These are phyloP conservation scores for Peromyscus aztecus DNA, from an alignment of 2,797 vertebrate species.

Conservation along the genomic window DNA sequence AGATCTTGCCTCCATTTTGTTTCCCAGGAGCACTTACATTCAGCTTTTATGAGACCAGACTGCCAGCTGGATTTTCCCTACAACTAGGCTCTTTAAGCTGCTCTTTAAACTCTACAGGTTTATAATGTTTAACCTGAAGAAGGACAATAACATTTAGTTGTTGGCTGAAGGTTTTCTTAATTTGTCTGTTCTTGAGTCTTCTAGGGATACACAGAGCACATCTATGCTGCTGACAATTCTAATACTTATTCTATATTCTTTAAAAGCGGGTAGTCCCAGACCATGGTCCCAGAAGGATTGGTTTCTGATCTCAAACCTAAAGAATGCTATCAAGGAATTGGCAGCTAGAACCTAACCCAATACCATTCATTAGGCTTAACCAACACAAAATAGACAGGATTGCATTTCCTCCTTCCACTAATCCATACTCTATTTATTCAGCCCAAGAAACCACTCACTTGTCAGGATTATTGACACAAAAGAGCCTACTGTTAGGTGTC, in stretches of 20 bases:
- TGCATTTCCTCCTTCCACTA: not conserved
- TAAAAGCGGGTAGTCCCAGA: not conserved
- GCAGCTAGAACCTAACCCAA: not conserved
- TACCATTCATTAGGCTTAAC: not conserved
- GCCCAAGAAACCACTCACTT: not conserved
- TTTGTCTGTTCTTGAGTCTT: not conserved
- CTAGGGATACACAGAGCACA: not conserved
- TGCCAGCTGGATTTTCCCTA: not conserved
- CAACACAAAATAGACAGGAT: not conserved
- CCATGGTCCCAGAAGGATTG: not conserved
- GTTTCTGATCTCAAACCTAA: not conserved
- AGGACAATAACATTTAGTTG: conserved; percentile 18
- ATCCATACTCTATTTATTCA: conserved; percentile 1
- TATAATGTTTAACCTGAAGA: not conserved
- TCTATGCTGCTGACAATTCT: not conserved
- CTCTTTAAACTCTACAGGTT: conserved; percentile 31
- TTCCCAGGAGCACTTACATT: not conserved
- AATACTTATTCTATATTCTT: not conserved
- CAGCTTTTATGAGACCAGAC: not conserved
- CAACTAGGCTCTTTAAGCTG: not conserved
- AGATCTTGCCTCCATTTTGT: not conserved
- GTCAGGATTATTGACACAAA: not conserved
- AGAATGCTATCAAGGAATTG: not conserved
- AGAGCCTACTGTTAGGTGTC: not conserved
- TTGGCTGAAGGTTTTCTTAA: conserved; percentile 5